Base-by-base conservation (phyloP, 1,140 invertebrate species). In the Linepithema humile region DNA sequence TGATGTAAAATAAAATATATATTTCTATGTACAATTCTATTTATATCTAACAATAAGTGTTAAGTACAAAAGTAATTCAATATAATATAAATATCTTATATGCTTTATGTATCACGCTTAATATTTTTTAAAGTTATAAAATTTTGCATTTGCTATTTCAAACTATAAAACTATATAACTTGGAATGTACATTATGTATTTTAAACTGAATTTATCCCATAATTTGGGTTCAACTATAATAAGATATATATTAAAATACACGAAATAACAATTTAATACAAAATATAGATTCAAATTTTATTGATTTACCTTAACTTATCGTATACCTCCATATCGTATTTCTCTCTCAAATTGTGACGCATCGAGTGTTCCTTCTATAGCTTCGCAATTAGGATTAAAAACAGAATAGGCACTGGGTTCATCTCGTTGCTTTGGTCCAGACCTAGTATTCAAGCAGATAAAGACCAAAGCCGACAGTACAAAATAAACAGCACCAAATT, bases 391-490 rank as follows among this genome's bases (percentile, higher is more conserved):
- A 84, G 97, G 96, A 96, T 99, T 99, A 92, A 99, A 99, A 0
- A 99, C 99, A 73, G 98, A 99, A 93, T 99, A 99, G 0, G 99
- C 98, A 95, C 98, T 99, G 0, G 97, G 92, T 95, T 98, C 98
- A 45, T 96, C 96, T 57, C 92, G 93, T 74, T 95, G 96, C 91
- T 95, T 97, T 23, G 96, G 95, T 9, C 95, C 94, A 3, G 97
- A 97, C 60, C 97, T 94, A 45, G 98, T 98, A 92, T 98, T 99
- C 0, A 96, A 94, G 91, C 96, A 99, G 60, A 99, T 97, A 26
- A 97, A 96, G 87, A 97, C 90, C 62, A 99, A 95, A 0, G 96
- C 93, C 6, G 98, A 98, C 9, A 98, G 74, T 53, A 98, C 95
- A 90, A 99, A 97, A 93, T 97, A 99, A 1, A 99, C 97, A 55